phyloP scores from a whole-genome alignment of 1,140 invertebrate genomes.

The Cyphomyrmex costatus region DNA sequence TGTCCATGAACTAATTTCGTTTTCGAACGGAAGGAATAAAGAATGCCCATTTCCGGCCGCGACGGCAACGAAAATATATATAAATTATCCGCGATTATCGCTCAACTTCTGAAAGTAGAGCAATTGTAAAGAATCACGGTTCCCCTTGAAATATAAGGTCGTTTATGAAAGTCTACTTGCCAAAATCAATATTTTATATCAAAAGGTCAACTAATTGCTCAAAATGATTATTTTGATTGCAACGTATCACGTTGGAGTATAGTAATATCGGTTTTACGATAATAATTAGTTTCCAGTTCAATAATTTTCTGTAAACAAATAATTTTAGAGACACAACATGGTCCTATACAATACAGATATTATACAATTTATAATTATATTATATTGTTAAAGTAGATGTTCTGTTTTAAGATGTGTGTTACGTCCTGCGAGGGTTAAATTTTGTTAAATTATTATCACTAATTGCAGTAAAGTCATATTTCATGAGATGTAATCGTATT shows the following conservation, averaged over 20 bases:
- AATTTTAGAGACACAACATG: not conserved
- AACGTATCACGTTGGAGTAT: not conserved
- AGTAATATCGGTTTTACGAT: not conserved
- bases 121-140: not conserved
- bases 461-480: not conserved
- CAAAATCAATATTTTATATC: not conserved
- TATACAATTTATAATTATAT: not conserved
- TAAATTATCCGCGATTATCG: conserved; percentile 29
- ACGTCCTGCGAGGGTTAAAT: conserved; percentile 1
- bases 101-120: conserved; percentile 31
- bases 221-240: conserved; percentile 6
- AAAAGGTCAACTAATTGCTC: not conserved
- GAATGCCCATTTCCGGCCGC: conserved; percentile 71
- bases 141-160: not conserved
- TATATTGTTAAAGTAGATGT: not conserved
- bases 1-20: conserved; percentile 83
- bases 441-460: not conserved
- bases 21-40: conserved; percentile 78
- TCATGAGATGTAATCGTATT: conserved; percentile 33
- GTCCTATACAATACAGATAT: not conserved
- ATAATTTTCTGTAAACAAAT: not conserved
- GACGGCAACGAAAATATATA: not conserved
- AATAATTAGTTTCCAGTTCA: not conserved
- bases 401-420: not conserved
- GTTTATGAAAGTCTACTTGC: conserved; percentile 11